Evolutionary conservation across 2,113 vertebrate species (phyloP), one percentile per base, ranked within the genome.

Genomic region (Dromas ardeola): DNA sequence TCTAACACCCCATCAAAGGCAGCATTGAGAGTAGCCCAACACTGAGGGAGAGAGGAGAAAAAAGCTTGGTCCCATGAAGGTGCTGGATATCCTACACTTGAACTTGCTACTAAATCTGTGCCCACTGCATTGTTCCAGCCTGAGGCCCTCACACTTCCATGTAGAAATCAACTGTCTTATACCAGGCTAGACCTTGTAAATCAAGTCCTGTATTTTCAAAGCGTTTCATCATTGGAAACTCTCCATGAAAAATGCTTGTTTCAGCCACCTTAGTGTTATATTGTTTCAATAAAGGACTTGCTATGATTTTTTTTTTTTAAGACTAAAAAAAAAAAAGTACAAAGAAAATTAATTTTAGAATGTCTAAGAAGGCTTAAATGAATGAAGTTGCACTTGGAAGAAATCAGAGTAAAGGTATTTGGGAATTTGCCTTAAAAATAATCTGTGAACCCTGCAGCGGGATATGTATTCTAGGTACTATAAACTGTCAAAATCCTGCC

Each of bases 21-120:
- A 77, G 15, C 23, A 20, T 2, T 49, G 22, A 38, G 18, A n/a
- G 63, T 38, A 22, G 11, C 23, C 32, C 1, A 3, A 38, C 27
- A 12, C 3, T 27, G 47, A 5, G 9, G 10, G 7, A 16, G 4
- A 11, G 7, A 2, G 12, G 3, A 22, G 11, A 7, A 26, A 69
- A 69, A 36, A 22, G 5, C 25, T 40, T 78, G 20, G 43, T 52
- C 7, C 29, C 17, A 30, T 26, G 11, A 30, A 50, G 29, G 29
- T 71, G 29, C 36, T 78, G 43, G 34, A 21, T 78, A n/a, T 52
- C 16, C 25, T 72, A 21, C 3, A 4, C 50, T 45, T n/a, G 23
- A 78, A 34, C 18, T 66, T 77, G 36, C 16, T 55, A 16, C 17
- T 62, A 27, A 55, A 42, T 62, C 62, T 84, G 16, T 62, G 40